Evolutionary conservation across 2,888 invertebrate species (phyloP).

Genomic region (Rhagonycha lutea): DNA sequence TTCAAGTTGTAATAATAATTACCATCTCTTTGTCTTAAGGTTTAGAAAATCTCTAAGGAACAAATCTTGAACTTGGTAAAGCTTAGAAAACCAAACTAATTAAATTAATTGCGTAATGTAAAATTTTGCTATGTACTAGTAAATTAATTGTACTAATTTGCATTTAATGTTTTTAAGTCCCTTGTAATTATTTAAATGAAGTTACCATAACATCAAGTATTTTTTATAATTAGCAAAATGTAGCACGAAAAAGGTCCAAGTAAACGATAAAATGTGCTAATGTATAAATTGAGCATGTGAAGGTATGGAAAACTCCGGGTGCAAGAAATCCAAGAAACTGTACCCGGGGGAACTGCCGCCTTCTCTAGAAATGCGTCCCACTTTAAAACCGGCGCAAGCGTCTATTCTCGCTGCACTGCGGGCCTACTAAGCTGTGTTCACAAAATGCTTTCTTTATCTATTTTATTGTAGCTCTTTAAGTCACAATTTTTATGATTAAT

Average conservation of each 20-base stretch:
- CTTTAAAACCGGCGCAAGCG: conserved; percentile 41
- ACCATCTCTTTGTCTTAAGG: conserved; percentile 21
- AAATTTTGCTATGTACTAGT: background rate
- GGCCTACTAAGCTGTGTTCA: conserved; percentile 45
- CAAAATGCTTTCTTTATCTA: conserved; percentile 40
- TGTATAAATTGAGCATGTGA: conserved; percentile 47
- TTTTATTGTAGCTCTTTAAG: conserved; percentile 16
- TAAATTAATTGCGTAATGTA: conserved; percentile 7
- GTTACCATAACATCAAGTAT: background rate
- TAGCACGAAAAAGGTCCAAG: background rate
- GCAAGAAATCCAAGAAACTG: conserved; percentile 48
- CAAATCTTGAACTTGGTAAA: conserved; percentile 20
- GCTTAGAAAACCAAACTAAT: conserved; percentile 15
- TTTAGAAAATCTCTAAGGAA: conserved; percentile 17
- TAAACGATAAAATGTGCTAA: conserved; percentile 21
- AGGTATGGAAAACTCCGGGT: conserved; percentile 43
- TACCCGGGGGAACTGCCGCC: conserved; percentile 46
- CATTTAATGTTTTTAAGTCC: background rate
- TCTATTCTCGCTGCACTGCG: conserved; percentile 48
- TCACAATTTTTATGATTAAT: conserved; percentile 27
- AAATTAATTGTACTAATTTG: background rate
- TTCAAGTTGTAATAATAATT: conserved; percentile 24
- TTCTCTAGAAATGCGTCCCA: conserved; percentile 47
- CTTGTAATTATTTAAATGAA: background rate
- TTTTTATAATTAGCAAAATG: background rate